These are phyloP conservation scores for Allolobophora icterica DNA, from an alignment of 2,888 invertebrate genomes.

Conservation along the genomic window DNA sequence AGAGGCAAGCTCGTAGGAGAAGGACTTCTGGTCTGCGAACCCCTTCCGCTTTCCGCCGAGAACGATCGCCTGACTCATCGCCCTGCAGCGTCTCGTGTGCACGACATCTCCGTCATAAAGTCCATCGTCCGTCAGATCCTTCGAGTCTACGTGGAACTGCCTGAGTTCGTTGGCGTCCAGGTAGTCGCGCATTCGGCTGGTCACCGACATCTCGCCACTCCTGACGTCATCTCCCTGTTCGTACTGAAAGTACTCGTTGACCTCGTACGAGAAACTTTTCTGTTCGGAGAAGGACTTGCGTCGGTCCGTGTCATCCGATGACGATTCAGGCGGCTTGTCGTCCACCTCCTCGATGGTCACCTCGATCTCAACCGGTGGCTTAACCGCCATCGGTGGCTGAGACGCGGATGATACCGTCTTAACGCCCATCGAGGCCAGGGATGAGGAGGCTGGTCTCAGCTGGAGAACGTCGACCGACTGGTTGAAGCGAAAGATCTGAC, in stretches of 20 bases:
- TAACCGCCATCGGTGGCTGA: not conserved
- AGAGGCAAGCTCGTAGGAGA: conserved; percentile 33
- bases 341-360: not conserved
- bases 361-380: conserved; percentile 7
- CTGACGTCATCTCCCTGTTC: not conserved
- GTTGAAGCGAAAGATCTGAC: conserved; percentile 14
- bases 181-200: conserved; percentile 33
- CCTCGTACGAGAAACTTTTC: conserved; percentile 42
- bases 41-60: conserved; percentile 14
- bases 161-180: conserved; percentile 34
- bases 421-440: not conserved
- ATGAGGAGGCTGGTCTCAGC: not conserved
- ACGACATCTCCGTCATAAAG: not conserved
- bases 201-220: not conserved
- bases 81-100: not conserved
- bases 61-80: conserved; percentile 6
- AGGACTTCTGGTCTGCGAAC: conserved; percentile 35
- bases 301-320: conserved; percentile 22
- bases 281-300: conserved; percentile 38
- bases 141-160: conserved; percentile 24
- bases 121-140: not conserved
- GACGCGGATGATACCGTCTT: not conserved
- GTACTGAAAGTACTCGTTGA: conserved; percentile 31
- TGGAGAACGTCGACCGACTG: conserved; percentile 20
- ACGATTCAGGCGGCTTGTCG: not conserved